These are phyloP conservation scores for Lepus americanus DNA, from an alignment of 2,113 vertebrate species.

Conservation along the genomic window DNA sequence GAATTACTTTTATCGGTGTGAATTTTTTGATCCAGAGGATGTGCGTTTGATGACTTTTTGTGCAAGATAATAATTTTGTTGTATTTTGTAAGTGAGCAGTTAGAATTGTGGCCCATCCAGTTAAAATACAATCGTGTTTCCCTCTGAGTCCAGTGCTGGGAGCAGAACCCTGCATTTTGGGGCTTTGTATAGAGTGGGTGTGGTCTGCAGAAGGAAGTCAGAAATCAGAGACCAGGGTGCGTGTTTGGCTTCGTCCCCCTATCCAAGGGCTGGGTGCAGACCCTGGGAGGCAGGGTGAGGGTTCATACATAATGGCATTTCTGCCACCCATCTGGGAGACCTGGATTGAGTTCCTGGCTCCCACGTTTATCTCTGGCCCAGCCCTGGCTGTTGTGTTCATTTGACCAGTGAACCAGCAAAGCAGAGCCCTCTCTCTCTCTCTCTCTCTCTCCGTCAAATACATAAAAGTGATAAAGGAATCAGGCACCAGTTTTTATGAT, in stretches of 20 bases:
- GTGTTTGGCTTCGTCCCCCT: too few relatives aligned
- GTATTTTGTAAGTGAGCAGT: not conserved
- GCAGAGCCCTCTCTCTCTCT: too few relatives aligned
- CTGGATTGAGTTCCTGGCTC: too few relatives aligned
- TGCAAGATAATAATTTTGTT: not conserved
- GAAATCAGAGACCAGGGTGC: not conserved
- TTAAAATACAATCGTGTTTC: not conserved
- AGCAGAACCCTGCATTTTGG: fast-evolving
- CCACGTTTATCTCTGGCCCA: too few relatives aligned
- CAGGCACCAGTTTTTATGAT: not conserved
- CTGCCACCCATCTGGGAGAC: too few relatives aligned
- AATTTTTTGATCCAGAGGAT: not conserved
- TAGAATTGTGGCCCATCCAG: not conserved
- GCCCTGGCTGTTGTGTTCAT: too few relatives aligned
- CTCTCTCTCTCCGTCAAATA: too few relatives aligned
- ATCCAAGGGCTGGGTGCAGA: too few relatives aligned
- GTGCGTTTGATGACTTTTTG: not conserved
- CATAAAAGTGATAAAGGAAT: not conserved
- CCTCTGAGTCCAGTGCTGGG: not conserved
- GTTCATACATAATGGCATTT: too few relatives aligned
- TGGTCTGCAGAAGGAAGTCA: not conserved
- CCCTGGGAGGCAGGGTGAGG: too few relatives aligned
- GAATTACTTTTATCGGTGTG: not conserved
- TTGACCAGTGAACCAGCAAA: too few relatives aligned
- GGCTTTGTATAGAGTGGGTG: not conserved